Conservation (phyloP, 2,888 invertebrate genomes). For the Phorcus lineatus region DNA sequence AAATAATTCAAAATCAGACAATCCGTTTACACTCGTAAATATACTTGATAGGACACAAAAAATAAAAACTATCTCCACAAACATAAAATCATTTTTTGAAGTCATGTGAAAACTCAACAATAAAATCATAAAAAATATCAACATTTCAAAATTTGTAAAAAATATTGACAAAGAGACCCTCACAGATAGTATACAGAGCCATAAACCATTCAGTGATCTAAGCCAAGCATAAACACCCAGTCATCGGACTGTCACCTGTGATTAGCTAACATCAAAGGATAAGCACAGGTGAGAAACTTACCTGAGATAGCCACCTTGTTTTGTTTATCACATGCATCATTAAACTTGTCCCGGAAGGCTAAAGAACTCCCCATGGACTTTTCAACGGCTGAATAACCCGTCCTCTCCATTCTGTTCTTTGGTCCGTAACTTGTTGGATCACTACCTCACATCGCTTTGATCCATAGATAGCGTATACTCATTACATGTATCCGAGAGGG, state of each 20-base stretch:
- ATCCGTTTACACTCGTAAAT: no score
- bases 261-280: neutral
- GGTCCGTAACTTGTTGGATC: neutral
- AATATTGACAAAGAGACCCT: no score
- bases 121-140: no score
- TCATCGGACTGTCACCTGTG: neutral
- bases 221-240: neutral
- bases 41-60: no score
- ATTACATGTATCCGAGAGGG: no score
- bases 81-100: no score
- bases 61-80: no score
- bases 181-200: neutral
- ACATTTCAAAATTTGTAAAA: no score
- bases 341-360: slow-evolving; percentile 45
- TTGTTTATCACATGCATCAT: slow-evolving; percentile 55
- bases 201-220: neutral
- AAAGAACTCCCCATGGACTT: no score
- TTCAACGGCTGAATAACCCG: neutral
- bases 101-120: no score
- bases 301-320: slow-evolving; percentile 58
- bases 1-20: no score
- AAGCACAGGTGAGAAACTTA: slow-evolving; percentile 33
- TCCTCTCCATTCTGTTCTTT: neutral
- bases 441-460: neutral
- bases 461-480: neutral